Percentiles rank a stretch among this genome's conserved stretches.
Evolutionary conservation across 1,140 invertebrate genomes (phyloP).

Genomic region (Polypedilum vanderplanki): DNA sequence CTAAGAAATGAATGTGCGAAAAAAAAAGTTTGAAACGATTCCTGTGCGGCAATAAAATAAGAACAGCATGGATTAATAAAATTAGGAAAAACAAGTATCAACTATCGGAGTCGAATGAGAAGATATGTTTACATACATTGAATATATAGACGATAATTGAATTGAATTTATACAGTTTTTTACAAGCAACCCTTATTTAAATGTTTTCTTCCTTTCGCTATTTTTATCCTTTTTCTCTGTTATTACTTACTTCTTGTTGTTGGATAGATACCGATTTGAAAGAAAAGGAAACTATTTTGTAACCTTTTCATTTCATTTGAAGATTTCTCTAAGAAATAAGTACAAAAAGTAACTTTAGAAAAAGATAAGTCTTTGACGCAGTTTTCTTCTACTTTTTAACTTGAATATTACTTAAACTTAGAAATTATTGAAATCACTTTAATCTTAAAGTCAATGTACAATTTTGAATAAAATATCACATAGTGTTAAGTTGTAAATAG

Average conservation of each 20-base stretch:
- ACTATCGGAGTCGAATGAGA: not conserved
- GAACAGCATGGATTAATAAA: constrained; percentile 6
- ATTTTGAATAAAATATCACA: too few species aligned
- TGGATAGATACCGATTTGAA: not conserved
- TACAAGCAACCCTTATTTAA: not conserved
- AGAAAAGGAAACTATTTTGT: constrained; percentile 1
- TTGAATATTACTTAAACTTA: too few species aligned
- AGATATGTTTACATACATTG: not conserved
- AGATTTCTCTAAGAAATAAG: too few species aligned
- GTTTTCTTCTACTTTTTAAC: too few species aligned
- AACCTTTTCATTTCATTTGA: not conserved
- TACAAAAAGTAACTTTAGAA: too few species aligned
- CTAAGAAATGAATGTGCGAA: constrained; percentile 24
- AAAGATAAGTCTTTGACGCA: too few species aligned
- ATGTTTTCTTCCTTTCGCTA: not conserved
- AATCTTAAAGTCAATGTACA: too few species aligned
- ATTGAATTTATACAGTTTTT: not conserved
- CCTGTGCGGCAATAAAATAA: constrained; percentile 27
- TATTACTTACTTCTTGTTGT: too few species aligned
- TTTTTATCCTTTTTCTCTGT: not conserved
- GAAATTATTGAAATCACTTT: too few species aligned
- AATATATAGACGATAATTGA: not conserved
- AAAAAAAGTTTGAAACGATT: constrained; percentile 24
- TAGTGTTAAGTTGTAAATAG: too few species aligned
- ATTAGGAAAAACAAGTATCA: constrained; percentile 12